Percentiles rank a stretch among this genome's conserved stretches.
Evolutionary conservation across 2,797 vertebrate genomes (phyloP).

Genomic region (Anas flavirostris): DNA sequence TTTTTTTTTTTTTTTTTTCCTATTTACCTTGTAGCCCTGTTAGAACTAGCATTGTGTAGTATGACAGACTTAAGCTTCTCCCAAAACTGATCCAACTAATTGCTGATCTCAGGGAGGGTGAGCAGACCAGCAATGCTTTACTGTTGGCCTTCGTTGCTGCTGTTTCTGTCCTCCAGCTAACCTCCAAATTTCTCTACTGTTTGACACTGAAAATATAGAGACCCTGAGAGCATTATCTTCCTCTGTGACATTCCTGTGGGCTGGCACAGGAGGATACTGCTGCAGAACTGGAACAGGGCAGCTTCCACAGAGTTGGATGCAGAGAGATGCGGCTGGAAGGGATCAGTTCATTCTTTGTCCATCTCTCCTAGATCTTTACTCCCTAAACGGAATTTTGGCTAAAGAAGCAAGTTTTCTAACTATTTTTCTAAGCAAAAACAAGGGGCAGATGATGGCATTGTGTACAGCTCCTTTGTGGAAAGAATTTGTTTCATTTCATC

Average conservation of each 20-base stretch:
- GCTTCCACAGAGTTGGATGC: not conserved
- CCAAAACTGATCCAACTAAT: not conserved
- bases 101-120: accelerated
- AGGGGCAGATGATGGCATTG: not conserved
- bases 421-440: not conserved
- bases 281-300: not conserved
- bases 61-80: not conserved
- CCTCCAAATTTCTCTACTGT: not conserved
- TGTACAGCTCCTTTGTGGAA: not conserved
- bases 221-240: not conserved
- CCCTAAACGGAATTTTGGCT: not conserved
- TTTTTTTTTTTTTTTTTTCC: too few relatives aligned
- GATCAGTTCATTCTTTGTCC: not conserved
- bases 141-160: not conserved
- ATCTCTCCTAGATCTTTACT: not conserved
- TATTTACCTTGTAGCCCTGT: not conserved
- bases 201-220: not conserved
- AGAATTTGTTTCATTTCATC: not conserved
- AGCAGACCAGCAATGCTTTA: not conserved
- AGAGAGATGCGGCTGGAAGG: not conserved
- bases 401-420: not conserved
- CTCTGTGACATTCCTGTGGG: not conserved
- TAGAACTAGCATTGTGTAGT: not conserved
- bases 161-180: not conserved
- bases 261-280: not conserved